Evolutionary conservation across 2,888 invertebrate genomes (phyloP).

Genomic region (Orthonevra nobilis): DNA sequence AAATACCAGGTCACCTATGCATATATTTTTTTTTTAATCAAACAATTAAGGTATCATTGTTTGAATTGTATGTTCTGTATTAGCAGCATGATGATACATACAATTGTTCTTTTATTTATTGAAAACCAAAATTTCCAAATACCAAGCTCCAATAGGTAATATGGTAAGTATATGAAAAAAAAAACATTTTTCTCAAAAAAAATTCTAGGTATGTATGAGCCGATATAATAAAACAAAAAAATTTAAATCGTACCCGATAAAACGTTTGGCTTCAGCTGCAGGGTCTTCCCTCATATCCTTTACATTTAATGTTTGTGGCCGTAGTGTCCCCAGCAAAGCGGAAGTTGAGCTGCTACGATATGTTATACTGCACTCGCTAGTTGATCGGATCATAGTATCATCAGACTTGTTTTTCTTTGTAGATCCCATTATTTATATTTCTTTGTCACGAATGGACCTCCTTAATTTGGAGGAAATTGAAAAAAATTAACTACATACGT

Average conservation of each 20-base stretch:
- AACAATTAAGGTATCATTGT: no score
- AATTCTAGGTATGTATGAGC: no score
- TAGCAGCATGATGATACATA: no score
- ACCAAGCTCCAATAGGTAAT: no score
- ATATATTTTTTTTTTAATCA: no score
- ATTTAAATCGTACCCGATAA: constrained; percentile 79
- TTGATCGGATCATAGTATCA: constrained; percentile 49
- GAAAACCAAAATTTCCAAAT: no score
- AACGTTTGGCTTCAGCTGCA: constrained; percentile 77
- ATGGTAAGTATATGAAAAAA: no score
- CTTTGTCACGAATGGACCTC: constrained; percentile 21
- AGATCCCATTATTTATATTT: constrained; percentile 42
- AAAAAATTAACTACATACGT: neutral
- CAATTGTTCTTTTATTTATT: no score
- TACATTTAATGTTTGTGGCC: constrained; percentile 79
- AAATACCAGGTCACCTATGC: no score
- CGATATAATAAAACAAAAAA: constrained; percentile 48
- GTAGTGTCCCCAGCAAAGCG: constrained; percentile 71
- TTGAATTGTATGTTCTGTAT: no score
- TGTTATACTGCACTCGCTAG: constrained; percentile 63
- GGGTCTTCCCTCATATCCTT: constrained; percentile 77
- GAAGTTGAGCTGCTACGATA: constrained; percentile 76
- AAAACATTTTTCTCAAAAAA: no score
- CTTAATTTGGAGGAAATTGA: neutral
- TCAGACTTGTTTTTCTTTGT: constrained; percentile 54